Evolutionary conservation across 2,888 invertebrate species (phyloP), one percentile per base, ranked within the genome.

Genomic region (Diogma glabrata): DNA sequence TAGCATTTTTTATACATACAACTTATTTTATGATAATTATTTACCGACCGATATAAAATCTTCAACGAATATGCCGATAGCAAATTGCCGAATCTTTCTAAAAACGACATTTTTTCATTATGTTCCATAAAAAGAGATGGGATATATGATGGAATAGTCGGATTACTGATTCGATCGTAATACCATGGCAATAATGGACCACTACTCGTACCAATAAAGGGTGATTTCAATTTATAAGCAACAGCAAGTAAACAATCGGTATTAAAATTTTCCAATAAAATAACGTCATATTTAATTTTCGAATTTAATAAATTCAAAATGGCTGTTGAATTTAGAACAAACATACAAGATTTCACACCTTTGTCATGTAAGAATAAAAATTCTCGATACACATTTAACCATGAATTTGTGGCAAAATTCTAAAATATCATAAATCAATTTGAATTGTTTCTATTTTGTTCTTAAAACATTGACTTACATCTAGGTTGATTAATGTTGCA

Each of bases 221-320:
- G 79, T 8, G 74, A 71, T 22, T 72, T 65, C 47, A 81, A 63
- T 50, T 74, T 62, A 59, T 79, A 66, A 2, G 77, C 77, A 14
- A 82, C 65, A 0, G 76, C 80, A 55, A 81, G 63, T 46, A 75
- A 64, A 57, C 81, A 81, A 55, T 81, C 79, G 17, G 74, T 72
- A 53, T 74, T 76, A 57, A 81, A 82, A 53, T 75, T 71, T 62
- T 80, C 86, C 50, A 78, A 69, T 1, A 87, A 63, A 6, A 84
- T 72, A 0, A 87, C 64, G 64, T 88, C 85, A 60, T 78, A 85
- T 47, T 75, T 75, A 3, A 70, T 66, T 55, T 72, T 70, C 3
- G 59, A 59, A 17, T 62, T 65, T 5, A 73, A 52, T 19, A 73
- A 63, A 53, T 65, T 58, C 12, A 66, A 63, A 24, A 66, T 57